Base-by-base conservation (phyloP, 2,113 vertebrate genomes). In the Rhinogobius similis region DNA sequence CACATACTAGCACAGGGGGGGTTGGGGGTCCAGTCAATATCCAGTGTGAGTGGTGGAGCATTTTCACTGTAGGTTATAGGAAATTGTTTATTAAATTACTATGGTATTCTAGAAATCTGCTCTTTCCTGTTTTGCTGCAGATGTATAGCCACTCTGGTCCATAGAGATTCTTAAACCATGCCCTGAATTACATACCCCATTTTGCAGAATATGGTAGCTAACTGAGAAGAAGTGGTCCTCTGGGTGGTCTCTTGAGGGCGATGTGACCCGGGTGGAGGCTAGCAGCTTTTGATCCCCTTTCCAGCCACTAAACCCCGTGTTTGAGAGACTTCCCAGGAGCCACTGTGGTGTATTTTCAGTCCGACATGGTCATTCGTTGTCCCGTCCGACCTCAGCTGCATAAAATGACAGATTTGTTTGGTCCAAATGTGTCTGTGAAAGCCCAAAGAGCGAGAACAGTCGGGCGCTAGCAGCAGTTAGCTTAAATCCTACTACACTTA, bases 101-200 rank as follows among this genome's bases (percentile, higher is more conserved):
- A n/a, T n/a, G n/a, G n/a, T n/a, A 36, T 55, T 24, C 12, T 14
- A 50, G 8, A 50, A n/a, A n/a, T 46, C 43, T 16, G 43, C 0
- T 44, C 8, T 50, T 50, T 50, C 0, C 18, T n/a, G 46, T 21
- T 50, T 50, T 50, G 46, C 46, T 50, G 20, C 12, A 36, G 39
- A 41, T 50, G 46, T 10, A 50, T 50, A 50, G 20, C 10, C 24
- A 0, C 63, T 10, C 14, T 13, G 16, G 18, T 55, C 63, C 24
- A n/a, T 67, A 5, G 23, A 24, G 3, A 6, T 18, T 56, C 27
- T 39, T 71, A 18, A n/a, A 59, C 55, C 10, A 13, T 16, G 13
- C 27, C n/a, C 23, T n/a, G 39, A 32, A 59, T 29, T 73, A 91
- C 92, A 10, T 90, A 94, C 93, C 93, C 93, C 93, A 94, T 94